Evolutionary conservation across 1,140 invertebrate species (phyloP).

Genomic region (Hylaeus volcanicus): DNA sequence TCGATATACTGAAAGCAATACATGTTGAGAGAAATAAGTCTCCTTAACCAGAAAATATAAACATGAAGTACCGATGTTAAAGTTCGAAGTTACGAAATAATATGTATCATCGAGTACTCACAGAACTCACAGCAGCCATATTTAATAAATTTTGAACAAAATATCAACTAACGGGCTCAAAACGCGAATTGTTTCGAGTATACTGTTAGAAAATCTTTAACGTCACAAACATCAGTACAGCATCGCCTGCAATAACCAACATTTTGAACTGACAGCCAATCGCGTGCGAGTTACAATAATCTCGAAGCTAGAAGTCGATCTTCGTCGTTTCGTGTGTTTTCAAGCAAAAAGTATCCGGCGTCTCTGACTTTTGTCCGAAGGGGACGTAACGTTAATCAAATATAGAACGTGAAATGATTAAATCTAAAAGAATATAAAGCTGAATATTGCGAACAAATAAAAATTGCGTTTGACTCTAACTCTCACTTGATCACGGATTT

Average conservation of each 20-base stretch:
- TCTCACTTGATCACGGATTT: background rate
- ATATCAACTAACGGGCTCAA: conserved; percentile 39
- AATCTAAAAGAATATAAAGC: background rate
- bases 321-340: conserved; percentile 45
- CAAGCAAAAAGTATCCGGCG: conserved; percentile 35
- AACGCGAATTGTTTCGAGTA: conserved; percentile 48
- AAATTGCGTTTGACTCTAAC: background rate
- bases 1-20: background rate
- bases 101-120: conserved; percentile 59
- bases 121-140: conserved; percentile 76
- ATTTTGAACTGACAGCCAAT: conserved; percentile 78
- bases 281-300: conserved; percentile 54
- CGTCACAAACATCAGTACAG: conserved; percentile 74
- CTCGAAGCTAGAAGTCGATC: conserved; percentile 62
- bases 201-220: conserved; percentile 73
- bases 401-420: conserved; percentile 14
- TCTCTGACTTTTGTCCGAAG: conserved; percentile 5
- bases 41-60: conserved; percentile 46
- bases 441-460: conserved; percentile 13
- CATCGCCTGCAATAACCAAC: conserved; percentile 77
- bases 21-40: background rate
- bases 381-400: conserved; percentile 9
- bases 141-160: conserved; percentile 39
- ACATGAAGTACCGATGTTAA: conserved; percentile 36
- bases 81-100: conserved; percentile 12